A percentile compares a stretch with the other conserved stretches of the same genome.
Evolutionary conservation across 2,888 invertebrate genomes (phyloP).

Genomic region (Yponomeuta plumbellus): DNA sequence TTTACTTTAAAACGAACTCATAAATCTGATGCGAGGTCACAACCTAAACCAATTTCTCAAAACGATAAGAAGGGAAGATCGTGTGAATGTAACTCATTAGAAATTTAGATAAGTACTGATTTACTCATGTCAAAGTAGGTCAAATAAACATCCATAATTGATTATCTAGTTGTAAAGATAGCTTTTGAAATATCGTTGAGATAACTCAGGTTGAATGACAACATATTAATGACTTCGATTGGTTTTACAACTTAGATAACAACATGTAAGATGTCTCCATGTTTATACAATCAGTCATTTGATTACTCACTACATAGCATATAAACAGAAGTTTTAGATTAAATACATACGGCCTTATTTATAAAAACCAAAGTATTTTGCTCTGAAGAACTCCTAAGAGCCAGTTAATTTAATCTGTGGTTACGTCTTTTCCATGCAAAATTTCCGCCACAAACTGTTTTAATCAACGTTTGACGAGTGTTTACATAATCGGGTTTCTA

Average conservation of each 20-base stretch:
- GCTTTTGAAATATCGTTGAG: neutral
- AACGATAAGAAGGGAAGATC: neutral
- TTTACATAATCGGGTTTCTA: too few relatives aligned
- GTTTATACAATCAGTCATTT: neutral
- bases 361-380: too few relatives aligned
- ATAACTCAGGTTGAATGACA: conserved; percentile 1
- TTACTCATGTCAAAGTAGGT: neutral
- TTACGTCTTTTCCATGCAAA: too few relatives aligned
- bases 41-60: neutral
- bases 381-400: too few relatives aligned
- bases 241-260: neutral
- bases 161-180: neutral
- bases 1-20: too few relatives aligned
- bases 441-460: too few relatives aligned
- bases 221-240: neutral
- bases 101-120: neutral
- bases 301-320: neutral
- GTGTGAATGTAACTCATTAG: conserved; percentile 3
- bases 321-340: neutral
- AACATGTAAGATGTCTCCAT: neutral
- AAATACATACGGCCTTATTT: too few relatives aligned
- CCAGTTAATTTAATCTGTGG: too few relatives aligned
- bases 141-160: conserved; percentile 1
- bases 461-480: too few relatives aligned
- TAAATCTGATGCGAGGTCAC: neutral